A percentile compares a stretch with the other conserved stretches of the same genome.
These are phyloP conservation scores for Amphipyra berbera DNA, from an alignment of 2,888 invertebrate genomes.

Conservation along the genomic window DNA sequence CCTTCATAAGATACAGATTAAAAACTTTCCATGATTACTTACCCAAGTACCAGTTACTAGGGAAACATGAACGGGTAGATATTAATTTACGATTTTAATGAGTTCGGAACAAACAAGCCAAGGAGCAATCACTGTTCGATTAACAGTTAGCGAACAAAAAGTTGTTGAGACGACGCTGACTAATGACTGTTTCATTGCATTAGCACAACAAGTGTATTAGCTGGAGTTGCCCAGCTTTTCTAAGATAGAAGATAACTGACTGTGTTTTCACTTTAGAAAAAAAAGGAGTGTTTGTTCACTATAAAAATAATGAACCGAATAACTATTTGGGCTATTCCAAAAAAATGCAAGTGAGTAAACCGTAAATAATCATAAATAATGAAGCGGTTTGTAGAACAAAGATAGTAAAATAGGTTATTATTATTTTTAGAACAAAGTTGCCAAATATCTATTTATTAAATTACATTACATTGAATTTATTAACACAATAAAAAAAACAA, in stretches of 20 bases:
- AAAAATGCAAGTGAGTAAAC: no score
- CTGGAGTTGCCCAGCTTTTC: slow-evolving; percentile 45
- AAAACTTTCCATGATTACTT: background rate
- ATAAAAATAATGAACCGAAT: no score
- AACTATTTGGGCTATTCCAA: no score
- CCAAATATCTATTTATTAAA: no score
- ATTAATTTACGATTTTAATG: slow-evolving; percentile 52
- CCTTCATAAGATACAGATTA: no score
- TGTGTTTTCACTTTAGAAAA: no score
- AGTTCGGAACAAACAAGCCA: slow-evolving; percentile 43
- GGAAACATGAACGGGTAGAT: slow-evolving; percentile 21
- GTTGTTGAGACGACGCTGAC: slow-evolving; percentile 60
- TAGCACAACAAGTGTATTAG: slow-evolving; percentile 64
- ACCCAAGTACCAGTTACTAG: slow-evolving; percentile 16
- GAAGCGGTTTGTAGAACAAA: no score
- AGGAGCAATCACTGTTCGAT: slow-evolving; percentile 58
- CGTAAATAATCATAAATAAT: no score
- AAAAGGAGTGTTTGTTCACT: no score
- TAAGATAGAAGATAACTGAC: background rate
- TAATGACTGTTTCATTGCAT: slow-evolving; percentile 72
- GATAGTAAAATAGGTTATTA: no score
- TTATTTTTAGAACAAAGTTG: no score
- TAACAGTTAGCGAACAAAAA: slow-evolving; percentile 67
- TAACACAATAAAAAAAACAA: background rate
- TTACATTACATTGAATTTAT: no score